Evolutionary conservation across 2,113 vertebrate genomes (phyloP), one percentile per base, ranked within the genome.

Genomic region (Gasterosteus aculeatus): DNA sequence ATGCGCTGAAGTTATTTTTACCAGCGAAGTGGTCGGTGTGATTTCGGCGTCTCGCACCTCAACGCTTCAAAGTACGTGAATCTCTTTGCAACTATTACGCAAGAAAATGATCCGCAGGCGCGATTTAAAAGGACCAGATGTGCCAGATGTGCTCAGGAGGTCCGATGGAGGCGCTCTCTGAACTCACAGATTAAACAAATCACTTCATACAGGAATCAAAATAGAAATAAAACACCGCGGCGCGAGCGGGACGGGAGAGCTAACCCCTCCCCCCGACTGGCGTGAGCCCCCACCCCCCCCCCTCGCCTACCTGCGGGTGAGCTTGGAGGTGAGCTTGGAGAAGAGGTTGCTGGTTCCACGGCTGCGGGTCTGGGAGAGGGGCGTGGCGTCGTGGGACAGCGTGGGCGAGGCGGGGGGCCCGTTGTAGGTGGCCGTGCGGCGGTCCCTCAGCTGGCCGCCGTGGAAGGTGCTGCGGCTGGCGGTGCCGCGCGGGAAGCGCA

Each of bases 401-500:
- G 97, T 97, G 83, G 98, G 97, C 0, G 98, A 98, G 73, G 97
- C 97, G 0, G 97, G 98, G 0, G 98, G 98, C 16, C 98, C 97
- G 0, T 99, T 99, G 88, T 99, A 99, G 0, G 97, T 99, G 61
- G 98, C 98, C 0, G 97, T 99, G 74, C 98, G 96, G 10, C 96
- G 95, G 84, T 98, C 98, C 9, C 97, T 90, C 81, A 97, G 95
- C 92, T 99, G 98, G 29, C 96, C 97, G 0, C 94, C 95, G 0
- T 99, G 98, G 93, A 99, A 99, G 82, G 98, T 99, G 95, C 97
- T 99, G 69, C 98, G 97, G 78, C 95, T 97, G 82, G 96, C 95
- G 0, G 96, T 97, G 86, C 97, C 96, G 53, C 98, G 91, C 1
- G 98, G 97, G 93, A 99, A 99, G 78, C 96, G 97, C 31, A 97